phyloP scores from a whole-genome alignment of 2,113 vertebrate species.

The Nerophis lumbriciformis region DNA sequence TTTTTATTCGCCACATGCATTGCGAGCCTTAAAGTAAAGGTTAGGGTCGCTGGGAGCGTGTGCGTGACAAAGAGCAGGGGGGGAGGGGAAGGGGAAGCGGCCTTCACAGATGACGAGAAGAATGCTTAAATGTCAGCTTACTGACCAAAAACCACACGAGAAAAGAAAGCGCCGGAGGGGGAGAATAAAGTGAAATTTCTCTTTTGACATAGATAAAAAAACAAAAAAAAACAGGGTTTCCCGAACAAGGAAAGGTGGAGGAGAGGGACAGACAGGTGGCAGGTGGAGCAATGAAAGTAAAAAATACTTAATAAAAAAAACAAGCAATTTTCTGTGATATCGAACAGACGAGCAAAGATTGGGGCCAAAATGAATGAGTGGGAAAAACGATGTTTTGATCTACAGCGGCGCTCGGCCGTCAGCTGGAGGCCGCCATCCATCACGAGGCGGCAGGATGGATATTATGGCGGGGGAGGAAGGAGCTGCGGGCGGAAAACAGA shows the following conservation, averaged over 20 bases:
- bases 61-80: not conserved
- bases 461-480: not conserved
- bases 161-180: conserved; percentile 5
- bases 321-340: not conserved
- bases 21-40: conserved; percentile 36
- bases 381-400: conserved; percentile 42
- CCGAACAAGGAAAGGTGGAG: not conserved
- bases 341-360: conserved; percentile 8
- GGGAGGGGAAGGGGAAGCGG: not conserved
- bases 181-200: not conserved
- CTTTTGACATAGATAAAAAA: not conserved
- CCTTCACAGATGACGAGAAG: conserved; percentile 14
- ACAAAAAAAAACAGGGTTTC: not conserved
- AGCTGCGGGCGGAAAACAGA: not conserved
- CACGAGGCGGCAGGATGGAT: conserved; percentile 6
- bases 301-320: not conserved
- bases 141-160: conserved; percentile 8
- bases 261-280: not conserved
- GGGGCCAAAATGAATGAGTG: conserved; percentile 31
- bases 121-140: conserved; percentile 39
- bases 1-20: conserved; percentile 5
- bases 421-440: conserved; percentile 36
- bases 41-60: conserved; percentile 20
- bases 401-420: conserved; percentile 18
- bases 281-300: not conserved